A percentile compares a stretch with the other conserved stretches of the same genome.
Evolutionary conservation across 2,113 vertebrate species (phyloP).

Genomic region (Thermophis baileyi): DNA sequence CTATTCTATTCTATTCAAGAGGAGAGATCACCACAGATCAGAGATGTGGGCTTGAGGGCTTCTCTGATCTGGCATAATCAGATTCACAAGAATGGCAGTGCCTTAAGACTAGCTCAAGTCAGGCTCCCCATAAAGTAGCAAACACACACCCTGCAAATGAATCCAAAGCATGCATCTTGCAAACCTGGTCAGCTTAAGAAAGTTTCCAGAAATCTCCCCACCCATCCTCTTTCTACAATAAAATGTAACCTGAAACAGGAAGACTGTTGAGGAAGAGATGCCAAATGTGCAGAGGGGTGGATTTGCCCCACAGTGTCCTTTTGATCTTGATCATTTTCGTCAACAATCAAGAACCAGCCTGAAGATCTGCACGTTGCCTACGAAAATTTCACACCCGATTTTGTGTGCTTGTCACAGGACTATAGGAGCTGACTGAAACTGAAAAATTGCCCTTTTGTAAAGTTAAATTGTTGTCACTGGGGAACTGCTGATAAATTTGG

Average conservation of each 20-base stretch:
- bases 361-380: not conserved
- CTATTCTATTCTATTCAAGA: too few relatives aligned
- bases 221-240: too few relatives aligned
- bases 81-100: not conserved
- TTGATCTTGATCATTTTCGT: not conserved
- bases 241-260: not conserved
- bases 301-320: not conserved
- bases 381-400: constrained; percentile 2
- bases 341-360: not conserved
- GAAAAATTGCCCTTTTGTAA: not conserved
- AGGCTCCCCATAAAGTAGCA: not conserved
- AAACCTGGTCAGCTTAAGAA: not conserved
- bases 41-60: not conserved
- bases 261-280: not conserved
- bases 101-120: not conserved
- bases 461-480: not conserved
- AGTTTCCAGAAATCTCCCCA: not conserved
- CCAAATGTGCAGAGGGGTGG: not conserved
- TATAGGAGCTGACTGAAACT: not conserved
- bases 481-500: not conserved
- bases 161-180: not conserved
- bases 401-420: not conserved
- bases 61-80: not conserved
- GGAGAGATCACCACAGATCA: not conserved
- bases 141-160: not conserved